phyloP scores from a whole-genome alignment of 2,797 vertebrate species.

The Onychomys leucogaster region DNA sequence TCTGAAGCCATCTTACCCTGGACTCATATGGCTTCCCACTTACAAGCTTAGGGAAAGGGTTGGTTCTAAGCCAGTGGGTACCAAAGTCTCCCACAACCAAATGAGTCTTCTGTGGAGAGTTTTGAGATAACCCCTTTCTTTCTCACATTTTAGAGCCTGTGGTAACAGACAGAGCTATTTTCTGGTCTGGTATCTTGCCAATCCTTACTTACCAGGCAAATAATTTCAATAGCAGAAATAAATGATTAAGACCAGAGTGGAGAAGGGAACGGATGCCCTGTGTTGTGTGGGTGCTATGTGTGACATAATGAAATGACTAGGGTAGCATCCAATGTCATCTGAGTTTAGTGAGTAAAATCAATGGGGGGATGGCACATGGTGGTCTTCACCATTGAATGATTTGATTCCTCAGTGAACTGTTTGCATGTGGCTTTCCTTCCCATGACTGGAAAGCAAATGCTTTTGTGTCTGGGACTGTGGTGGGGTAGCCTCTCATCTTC shows the following conservation, averaged over 20 bases:
- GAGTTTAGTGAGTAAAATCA: constrained; percentile 53
- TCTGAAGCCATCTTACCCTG: neutral
- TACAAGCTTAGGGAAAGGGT: neutral
- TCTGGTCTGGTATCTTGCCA: neutral
- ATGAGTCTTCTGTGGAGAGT: neutral
- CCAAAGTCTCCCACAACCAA: neutral
- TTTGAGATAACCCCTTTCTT: neutral
- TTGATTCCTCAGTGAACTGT: neutral
- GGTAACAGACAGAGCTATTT: neutral
- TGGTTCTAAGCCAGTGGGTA: neutral
- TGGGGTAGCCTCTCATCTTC: neutral
- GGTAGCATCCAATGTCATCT: neutral
- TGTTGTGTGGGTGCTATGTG: neutral
- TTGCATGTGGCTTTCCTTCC: constrained; percentile 14
- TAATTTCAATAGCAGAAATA: neutral
- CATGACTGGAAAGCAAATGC: neutral
- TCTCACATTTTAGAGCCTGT: neutral
- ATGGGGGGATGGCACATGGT: neutral
- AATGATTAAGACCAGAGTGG: neutral
- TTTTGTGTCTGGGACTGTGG: neutral
- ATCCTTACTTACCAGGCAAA: neutral
- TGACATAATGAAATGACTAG: neutral
- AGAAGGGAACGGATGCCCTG: neutral
- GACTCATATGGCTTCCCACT: neutral
- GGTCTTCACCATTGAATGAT: accelerated